These are phyloP conservation scores for Rhopalosiphum maidis DNA, from an alignment of 1,140 invertebrate genomes.

Conservation along the genomic window DNA sequence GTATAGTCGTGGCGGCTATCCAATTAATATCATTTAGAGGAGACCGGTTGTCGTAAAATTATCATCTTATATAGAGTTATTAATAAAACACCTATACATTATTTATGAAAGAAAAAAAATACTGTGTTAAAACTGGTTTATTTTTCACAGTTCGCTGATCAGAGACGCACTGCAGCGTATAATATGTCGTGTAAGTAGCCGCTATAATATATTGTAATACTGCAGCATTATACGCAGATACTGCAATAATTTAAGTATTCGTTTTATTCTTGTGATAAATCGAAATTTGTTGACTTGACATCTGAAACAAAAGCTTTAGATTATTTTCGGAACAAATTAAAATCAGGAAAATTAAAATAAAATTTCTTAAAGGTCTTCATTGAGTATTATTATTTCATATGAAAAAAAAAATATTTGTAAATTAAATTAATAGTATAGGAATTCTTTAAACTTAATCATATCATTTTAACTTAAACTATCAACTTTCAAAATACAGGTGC, in stretches of 20 bases:
- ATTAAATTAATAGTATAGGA: neutral
- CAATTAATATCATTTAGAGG: conserved; percentile 28
- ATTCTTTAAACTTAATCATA: neutral
- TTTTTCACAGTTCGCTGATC: conserved; percentile 20
- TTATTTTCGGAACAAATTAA: neutral
- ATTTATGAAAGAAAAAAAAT: neutral
- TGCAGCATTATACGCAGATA: neutral
- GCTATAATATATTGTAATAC: neutral
- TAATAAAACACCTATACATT: conserved; percentile 47
- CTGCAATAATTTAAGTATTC: neutral
- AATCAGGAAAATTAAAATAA: neutral
- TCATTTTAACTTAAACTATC: neutral
- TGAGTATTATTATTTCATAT: neutral
- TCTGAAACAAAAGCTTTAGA: neutral
- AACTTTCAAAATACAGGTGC: neutral
- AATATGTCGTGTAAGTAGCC: conserved; percentile 2
- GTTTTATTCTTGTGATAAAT: neutral
- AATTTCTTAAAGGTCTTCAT: neutral
- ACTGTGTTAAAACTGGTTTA: conserved; percentile 39
- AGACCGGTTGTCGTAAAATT: conserved; percentile 49
- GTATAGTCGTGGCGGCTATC: conserved; percentile 14
- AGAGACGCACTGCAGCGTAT: neutral
- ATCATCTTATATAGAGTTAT: conserved; percentile 48
- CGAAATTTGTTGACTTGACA: neutral
- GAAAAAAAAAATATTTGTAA: neutral